These are phyloP conservation scores for Odontomyia ornata DNA, from an alignment of 2,888 invertebrate species.

Conservation along the genomic window DNA sequence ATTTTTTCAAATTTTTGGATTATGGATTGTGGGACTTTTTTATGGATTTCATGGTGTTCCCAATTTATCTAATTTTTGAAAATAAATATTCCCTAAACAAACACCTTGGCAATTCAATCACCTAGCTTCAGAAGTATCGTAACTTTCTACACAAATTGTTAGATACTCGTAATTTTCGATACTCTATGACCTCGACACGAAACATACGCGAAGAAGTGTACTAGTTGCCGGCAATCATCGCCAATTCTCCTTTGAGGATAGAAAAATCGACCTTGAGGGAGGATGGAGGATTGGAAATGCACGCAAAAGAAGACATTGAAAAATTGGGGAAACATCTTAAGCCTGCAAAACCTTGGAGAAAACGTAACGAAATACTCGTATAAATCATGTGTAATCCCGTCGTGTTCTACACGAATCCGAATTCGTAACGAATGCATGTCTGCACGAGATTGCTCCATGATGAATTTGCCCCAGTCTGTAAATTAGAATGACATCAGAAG, in stretches of 20 bases:
- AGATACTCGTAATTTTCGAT: slow-evolving; percentile 3
- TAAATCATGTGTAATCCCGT: too few relatives aligned
- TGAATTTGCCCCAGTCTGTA: background rate
- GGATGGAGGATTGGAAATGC: background rate
- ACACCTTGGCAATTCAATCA: too few relatives aligned
- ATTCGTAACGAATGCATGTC: background rate
- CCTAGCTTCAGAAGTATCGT: too few relatives aligned
- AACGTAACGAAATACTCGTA: background rate
- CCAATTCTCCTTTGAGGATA: slow-evolving; percentile 20
- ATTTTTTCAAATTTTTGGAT: too few relatives aligned
- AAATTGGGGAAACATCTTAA: too few relatives aligned
- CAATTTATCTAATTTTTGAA: too few relatives aligned
- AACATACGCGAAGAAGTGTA: background rate
- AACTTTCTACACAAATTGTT: background rate
- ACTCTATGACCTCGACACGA: slow-evolving; percentile 6
- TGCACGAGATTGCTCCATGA: background rate
- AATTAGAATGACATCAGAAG: background rate
- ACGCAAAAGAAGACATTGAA: background rate
- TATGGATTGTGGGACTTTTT: too few relatives aligned
- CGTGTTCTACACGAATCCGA: too few relatives aligned
- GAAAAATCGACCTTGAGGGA: slow-evolving; percentile 41
- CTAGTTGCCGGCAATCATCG: slow-evolving; percentile 28
- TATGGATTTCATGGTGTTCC: too few relatives aligned
- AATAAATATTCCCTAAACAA: too few relatives aligned
- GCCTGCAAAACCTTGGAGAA: background rate